phyloP scores from a whole-genome alignment of 2,113 vertebrate genomes.

The Indri indri region DNA sequence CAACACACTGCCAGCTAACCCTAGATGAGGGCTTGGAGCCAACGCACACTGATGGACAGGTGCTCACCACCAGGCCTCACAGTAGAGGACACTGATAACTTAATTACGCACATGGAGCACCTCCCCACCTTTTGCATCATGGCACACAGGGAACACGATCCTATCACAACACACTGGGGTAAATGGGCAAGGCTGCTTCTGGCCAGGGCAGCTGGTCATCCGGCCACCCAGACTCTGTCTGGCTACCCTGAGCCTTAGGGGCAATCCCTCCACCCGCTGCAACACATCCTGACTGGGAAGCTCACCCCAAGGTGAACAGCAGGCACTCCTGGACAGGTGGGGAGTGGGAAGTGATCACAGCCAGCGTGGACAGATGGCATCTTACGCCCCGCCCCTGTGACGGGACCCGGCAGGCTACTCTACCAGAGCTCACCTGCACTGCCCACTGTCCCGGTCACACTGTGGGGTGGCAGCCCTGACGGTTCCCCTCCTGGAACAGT shows the following conservation, averaged over 20 bases:
- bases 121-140: background rate
- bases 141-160: background rate
- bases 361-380: rapidly evolving
- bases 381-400: background rate
- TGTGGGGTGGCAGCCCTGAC: conserved; percentile 62
- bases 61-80: background rate
- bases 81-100: background rate
- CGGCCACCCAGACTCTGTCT: background rate
- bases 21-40: background rate
- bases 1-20: background rate
- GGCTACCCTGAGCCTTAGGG: background rate
- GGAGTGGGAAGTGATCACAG: rapidly evolving
- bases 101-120: background rate
- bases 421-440: conserved; percentile 89
- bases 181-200: background rate
- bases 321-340: background rate
- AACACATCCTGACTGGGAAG: background rate
- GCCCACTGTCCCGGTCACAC: conserved; percentile 89
- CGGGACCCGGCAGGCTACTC: rapidly evolving
- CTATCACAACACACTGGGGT: background rate
- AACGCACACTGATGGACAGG: background rate
- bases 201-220: no score
- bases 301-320: background rate
- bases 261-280: background rate
- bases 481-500: conserved; percentile 89